Evolutionary conservation across 2,797 vertebrate species (phyloP).

Genomic region (Scolopax bukidnonensis): DNA sequence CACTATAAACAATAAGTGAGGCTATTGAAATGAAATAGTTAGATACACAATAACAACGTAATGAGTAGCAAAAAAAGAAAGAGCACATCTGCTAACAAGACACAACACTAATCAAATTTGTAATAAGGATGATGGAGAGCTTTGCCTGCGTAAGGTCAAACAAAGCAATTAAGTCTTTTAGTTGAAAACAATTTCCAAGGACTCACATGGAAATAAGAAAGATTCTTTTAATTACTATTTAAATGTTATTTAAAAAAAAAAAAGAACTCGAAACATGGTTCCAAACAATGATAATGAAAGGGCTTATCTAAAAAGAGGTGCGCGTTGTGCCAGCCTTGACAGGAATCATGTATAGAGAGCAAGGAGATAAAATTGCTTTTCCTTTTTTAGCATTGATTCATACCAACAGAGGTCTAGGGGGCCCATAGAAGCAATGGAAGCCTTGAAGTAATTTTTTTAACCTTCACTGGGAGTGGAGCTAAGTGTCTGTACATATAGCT

Average conservation of each 20-base stretch:
- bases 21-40: not conserved
- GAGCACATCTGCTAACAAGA: not conserved
- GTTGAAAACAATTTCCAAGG: not conserved
- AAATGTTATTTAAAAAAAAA: not conserved
- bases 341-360: not conserved
- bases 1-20: not conserved
- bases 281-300: not conserved
- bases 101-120: not conserved
- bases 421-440: not conserved
- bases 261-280: not conserved
- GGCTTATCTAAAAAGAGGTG: not conserved
- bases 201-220: not conserved
- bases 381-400: not conserved
- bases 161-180: constrained; percentile 13
- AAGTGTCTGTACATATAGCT: not conserved
- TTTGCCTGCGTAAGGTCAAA: not conserved
- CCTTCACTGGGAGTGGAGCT: not conserved
- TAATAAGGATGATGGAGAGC: not conserved
- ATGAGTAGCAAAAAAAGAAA: not conserved
- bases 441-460: not conserved
- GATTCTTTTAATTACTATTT: not conserved
- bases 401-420: not conserved
- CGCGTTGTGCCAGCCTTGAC: not conserved
- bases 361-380: not conserved
- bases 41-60: not conserved